Evolutionary conservation across 1,140 invertebrate species (phyloP), one percentile per base, ranked within the genome.

Genomic region (Ostrea edulis): DNA sequence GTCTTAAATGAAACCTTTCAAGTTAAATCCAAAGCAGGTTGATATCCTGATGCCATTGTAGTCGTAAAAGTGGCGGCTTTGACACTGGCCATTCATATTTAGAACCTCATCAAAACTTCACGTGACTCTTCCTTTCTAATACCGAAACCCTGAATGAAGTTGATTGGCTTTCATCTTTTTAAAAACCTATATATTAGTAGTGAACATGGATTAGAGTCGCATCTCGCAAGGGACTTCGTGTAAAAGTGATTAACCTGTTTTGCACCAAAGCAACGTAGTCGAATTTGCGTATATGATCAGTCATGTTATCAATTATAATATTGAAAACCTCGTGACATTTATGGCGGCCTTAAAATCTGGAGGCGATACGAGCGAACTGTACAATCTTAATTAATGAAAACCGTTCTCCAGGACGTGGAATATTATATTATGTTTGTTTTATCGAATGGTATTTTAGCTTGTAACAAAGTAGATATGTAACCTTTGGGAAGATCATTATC

Each of bases 221-320:
- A 2, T 44, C 2, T 44, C 35, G 35, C 35, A 44, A 44, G 35
- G 35, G 35, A 44, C 35, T 44, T 44, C 35, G 35, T 44, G 35
- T 44, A 2, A 5, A 44, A 44, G 35, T 44, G 35, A 44, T 29
- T 77, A 71, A 4, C 25, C 14, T 35, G 8, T 25, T 77, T 35
- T 35, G 68, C 29, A 77, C 25, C 29, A 25, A 29, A 14, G 29
- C 9, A 35, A 29, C 29, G 11, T 77, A 29, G 25, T 35, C 29
- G 25, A 29, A 77, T 77, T 5, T 25, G 68, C 68, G 68, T 77
- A 77, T 25, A 77, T 77, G 25, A 77, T 77, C 68, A 35, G 68
- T 77, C 22, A 77, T 25, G 29, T 25, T 77, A 77, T 77, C 68
- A 77, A 77, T 77, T 77, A 77, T 29, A 77, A 77, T 77, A 77